Conservation (phyloP, 2,797 vertebrate species). For the Syngnathus acus region DNA sequence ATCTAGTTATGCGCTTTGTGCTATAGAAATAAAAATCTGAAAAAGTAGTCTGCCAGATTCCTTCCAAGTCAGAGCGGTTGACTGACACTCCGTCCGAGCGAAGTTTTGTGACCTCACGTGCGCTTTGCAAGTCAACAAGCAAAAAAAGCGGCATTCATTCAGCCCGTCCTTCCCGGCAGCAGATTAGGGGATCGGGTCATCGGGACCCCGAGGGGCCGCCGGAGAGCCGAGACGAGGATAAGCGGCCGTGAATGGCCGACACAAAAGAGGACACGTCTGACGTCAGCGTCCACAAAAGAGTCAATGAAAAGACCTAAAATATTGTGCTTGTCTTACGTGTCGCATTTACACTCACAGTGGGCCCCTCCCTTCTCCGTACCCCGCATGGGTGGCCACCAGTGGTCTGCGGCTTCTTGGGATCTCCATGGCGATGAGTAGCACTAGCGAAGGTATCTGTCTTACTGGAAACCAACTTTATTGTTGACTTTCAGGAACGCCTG, state of each 20-base stretch:
- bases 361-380: constrained; percentile 1
- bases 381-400: constrained; percentile 59
- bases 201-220: constrained; percentile 41
- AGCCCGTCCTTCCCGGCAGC: not conserved
- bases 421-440: constrained; percentile 61
- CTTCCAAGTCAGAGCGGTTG: not conserved
- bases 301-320: constrained; percentile 1
- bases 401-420: constrained; percentile 51
- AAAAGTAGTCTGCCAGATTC: not conserved
- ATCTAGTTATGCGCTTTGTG: not conserved
- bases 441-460: constrained; percentile 66
- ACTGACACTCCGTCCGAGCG: not conserved
- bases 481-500: constrained; percentile 65
- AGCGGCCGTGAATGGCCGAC: constrained; percentile 53
- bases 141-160: constrained; percentile 3
- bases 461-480: constrained; percentile 74
- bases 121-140: constrained; percentile 50
- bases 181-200: constrained; percentile 55
- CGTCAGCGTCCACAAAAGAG: constrained; percentile 4
- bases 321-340: constrained; percentile 1
- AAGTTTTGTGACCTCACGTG: not conserved
- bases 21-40: not conserved
- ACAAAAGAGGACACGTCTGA: constrained; percentile 37
- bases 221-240: constrained; percentile 40
- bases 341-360: not conserved